Evolutionary conservation across 2,797 vertebrate species (phyloP).

Genomic region (Sarcophilus harrisii): DNA sequence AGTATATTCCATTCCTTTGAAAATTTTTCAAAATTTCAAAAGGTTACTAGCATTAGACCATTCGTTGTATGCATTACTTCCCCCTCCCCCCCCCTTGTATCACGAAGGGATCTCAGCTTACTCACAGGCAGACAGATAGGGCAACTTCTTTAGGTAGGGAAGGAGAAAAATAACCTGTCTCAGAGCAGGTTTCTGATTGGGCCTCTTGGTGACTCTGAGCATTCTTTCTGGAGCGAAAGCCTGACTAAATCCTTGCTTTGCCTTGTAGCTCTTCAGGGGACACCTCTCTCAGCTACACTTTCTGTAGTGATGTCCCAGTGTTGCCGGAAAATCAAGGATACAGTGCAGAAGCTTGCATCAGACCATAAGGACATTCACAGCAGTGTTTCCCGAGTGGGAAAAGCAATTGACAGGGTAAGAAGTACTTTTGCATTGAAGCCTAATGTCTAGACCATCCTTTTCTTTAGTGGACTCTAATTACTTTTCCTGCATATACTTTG

Average conservation of each 20-base stretch:
- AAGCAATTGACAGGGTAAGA: conserved; percentile 93
- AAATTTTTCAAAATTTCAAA: not conserved
- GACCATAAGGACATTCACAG: conserved; percentile 95
- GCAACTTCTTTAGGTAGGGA: not conserved
- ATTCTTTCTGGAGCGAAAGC: not conserved
- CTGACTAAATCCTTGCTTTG: conserved; percentile 16
- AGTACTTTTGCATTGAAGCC: not conserved
- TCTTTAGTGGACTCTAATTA: not conserved
- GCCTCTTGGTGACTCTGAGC: not conserved
- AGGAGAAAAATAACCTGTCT: not conserved
- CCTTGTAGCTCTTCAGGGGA: conserved; percentile 90
- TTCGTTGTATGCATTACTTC: not conserved
- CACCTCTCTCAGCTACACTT: conserved; percentile 89
- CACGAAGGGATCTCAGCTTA: not conserved
- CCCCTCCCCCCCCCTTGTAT: not conserved
- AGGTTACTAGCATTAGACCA: not conserved
- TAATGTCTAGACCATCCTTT: not conserved
- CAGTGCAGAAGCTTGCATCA: conserved; percentile 92
- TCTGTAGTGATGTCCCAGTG: conserved; percentile 94
- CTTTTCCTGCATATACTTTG: not conserved
- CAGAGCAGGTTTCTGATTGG: not conserved
- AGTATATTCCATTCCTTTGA: not conserved
- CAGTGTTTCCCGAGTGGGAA: conserved; percentile 94
- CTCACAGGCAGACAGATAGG: not conserved
- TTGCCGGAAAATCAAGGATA: conserved; percentile 95